Evolutionary conservation across 2,113 vertebrate species (phyloP), one percentile per base, ranked within the genome.

Genomic region (Perccottus glenii): DNA sequence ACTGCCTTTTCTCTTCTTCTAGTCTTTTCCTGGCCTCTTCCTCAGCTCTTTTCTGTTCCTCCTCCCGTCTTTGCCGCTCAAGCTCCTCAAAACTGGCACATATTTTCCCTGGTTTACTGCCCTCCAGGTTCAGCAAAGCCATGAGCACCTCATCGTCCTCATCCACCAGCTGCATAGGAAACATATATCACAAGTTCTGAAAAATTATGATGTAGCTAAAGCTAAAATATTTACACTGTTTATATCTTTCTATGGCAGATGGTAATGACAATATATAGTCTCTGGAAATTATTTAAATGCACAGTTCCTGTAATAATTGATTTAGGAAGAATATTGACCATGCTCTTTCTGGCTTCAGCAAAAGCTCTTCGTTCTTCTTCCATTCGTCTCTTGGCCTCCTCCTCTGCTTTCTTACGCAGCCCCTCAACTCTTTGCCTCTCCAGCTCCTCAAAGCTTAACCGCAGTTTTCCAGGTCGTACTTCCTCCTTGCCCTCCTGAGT

Each of bases 281-380:
- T 53, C 6, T 11, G 10, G 12, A 4, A 14, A 46, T 12, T 5
- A 5, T 12, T 53, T 6, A 52, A 52, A 32, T 11, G 27, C 19
- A 52, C 6, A 14, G 8, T 36, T 35, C 10, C 6, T 55, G 33
- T 33, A n/a, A n/a, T 55, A 10, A 55, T 11, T 27, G 11, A 50
- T 50, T 27, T 27, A 27, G 5, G 8, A 4, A 48, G 2, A 6
- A 67, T 65, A 82, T 60, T 84, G 79, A 98, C 97, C 96, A 97
- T 96, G 89, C 92, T 96, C 80, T 92, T 98, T 64, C 96, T 94
- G 43, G 98, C 98, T 87, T 98, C 95, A 11, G 96, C 96, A 66
- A 99, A 99, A 48, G 95, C 95, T 86, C 83, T 94, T 81, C 94
- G 96, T 86, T 99, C 98, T 64, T 98, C 96, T 74, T 95, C 94